Percentiles rank a stretch among this genome's conserved stretches.
These are phyloP conservation scores for Corythornis vintsioides DNA, from an alignment of 2,113 vertebrate genomes.

Conservation along the genomic window DNA sequence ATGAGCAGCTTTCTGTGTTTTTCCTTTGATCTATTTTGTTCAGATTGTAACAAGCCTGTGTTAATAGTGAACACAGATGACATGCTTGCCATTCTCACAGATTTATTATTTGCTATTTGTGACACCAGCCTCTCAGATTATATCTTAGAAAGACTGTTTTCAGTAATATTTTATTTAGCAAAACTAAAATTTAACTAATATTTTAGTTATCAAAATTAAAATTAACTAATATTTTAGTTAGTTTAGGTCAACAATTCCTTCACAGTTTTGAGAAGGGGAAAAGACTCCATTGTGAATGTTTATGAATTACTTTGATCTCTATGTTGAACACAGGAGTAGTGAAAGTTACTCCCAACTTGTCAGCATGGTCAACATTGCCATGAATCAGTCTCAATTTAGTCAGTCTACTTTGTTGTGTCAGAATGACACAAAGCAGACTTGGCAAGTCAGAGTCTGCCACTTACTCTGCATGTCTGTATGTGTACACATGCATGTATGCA, in stretches of 20 bases:
- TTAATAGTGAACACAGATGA: neutral
- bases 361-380: neutral
- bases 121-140: neutral
- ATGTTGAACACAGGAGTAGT: neutral
- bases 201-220: too few species aligned
- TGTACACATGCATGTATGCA: neutral
- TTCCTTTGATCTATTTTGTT: neutral
- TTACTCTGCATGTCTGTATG: rapidly evolving
- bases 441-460: neutral
- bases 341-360: neutral
- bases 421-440: neutral
- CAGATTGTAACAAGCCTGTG: neutral
- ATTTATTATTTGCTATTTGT: neutral
- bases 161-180: neutral
- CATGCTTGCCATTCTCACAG: neutral
- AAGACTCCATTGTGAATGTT: neutral
- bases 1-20: neutral
- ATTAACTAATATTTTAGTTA: neutral
- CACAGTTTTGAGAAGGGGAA: neutral
- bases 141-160: neutral
- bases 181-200: too few species aligned
- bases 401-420: neutral
- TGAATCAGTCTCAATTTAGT: neutral
- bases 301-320: neutral
- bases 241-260: neutral